Percentiles rank a stretch among this genome's conserved stretches.
These are phyloP conservation scores for Holacanthella duospinosa DNA, from an alignment of 2,888 invertebrate species.

Conservation along the genomic window DNA sequence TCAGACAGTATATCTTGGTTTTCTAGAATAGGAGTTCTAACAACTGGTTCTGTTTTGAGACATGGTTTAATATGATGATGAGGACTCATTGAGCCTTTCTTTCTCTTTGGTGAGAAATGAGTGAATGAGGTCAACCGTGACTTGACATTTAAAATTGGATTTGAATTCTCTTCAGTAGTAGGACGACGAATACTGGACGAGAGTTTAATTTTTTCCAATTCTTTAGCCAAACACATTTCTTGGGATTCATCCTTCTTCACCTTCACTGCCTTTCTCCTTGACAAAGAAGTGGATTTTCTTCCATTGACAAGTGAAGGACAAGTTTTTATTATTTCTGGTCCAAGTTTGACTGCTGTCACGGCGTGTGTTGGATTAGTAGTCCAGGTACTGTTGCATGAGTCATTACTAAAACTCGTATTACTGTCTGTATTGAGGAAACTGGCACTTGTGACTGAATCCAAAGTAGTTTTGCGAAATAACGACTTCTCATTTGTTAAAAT, in stretches of 20 bases:
- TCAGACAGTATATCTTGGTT: constrained; percentile 10
- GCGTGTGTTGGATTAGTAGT: constrained; percentile 13
- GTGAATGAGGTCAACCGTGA: not conserved
- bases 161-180: not conserved
- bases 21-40: constrained; percentile 12
- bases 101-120: not conserved
- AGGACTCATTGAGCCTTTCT: not conserved
- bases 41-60: constrained; percentile 33
- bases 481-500: too few relatives aligned
- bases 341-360: constrained; percentile 16
- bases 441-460: too few relatives aligned
- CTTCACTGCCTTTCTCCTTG: too few relatives aligned
- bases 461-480: too few relatives aligned
- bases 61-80: constrained; percentile 27
- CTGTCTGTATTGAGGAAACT: not conserved
- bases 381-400: not conserved
- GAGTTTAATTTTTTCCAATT: too few relatives aligned
- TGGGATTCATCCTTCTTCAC: too few relatives aligned
- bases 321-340: too few relatives aligned
- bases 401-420: too few relatives aligned
- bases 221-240: not conserved
- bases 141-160: not conserved
- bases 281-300: too few relatives aligned
- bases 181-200: too few relatives aligned
- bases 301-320: too few relatives aligned